These are phyloP conservation scores for Drosophila watanabei DNA, from an alignment of 1,140 invertebrate species.

Conservation along the genomic window DNA sequence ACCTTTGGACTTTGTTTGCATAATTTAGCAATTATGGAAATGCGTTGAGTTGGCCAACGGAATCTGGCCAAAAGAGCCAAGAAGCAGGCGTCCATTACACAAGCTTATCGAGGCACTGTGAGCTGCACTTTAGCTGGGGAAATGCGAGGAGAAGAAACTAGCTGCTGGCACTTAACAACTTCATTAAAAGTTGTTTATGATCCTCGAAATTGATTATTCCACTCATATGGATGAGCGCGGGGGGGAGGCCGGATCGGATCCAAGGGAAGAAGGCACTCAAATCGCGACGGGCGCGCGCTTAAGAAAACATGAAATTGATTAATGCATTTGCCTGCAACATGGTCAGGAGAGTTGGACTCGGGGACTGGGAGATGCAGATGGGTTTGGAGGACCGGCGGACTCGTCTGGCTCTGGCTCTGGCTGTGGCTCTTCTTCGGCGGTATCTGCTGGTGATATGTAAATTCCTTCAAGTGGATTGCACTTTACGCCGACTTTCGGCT, in stretches of 20 bases:
- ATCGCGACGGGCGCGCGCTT: constrained; percentile 79
- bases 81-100: constrained; percentile 60
- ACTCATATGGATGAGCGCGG: constrained; percentile 61
- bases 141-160: constrained; percentile 56
- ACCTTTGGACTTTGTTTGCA: constrained; percentile 42
- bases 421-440: constrained; percentile 26
- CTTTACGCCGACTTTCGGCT: constrained; percentile 70
- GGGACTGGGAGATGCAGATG: constrained; percentile 9
- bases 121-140: constrained; percentile 64
- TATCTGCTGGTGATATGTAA: constrained; percentile 83
- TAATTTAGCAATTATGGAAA: constrained; percentile 84
- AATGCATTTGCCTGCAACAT: constrained; percentile 83
- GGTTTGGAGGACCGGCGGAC: constrained; percentile 1
- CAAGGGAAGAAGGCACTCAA: constrained; percentile 59
- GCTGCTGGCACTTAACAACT: constrained; percentile 85
- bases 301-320: constrained; percentile 85
- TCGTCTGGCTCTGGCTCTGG: neutral
- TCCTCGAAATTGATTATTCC: constrained; percentile 85
- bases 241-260: constrained; percentile 6
- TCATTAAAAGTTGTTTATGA: constrained; percentile 85
- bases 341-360: constrained; percentile 47
- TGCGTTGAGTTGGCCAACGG: constrained; percentile 53
- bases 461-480: constrained; percentile 84
- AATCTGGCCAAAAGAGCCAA: constrained; percentile 36
- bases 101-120: constrained; percentile 56